These are phyloP conservation scores for Cybosia mesomella DNA, from an alignment of 2,888 invertebrate species.

Conservation along the genomic window DNA sequence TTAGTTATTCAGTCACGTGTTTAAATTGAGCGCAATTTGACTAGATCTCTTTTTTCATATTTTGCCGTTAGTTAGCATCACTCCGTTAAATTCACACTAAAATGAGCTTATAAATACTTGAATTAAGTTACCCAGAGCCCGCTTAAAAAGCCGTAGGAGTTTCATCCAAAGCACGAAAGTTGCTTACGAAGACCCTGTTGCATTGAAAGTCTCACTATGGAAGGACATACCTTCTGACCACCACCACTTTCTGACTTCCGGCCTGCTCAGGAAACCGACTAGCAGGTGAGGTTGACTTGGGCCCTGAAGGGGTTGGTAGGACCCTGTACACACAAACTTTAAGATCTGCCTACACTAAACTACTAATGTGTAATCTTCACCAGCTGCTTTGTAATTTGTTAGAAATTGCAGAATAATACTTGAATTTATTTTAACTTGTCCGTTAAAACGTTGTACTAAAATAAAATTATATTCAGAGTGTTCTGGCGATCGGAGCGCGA, in stretches of 20 bases:
- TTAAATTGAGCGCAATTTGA: conserved; percentile 34
- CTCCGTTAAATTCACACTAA: conserved; percentile 34
- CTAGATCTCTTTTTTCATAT: conserved; percentile 37
- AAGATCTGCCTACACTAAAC: neutral
- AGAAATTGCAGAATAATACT: neutral
- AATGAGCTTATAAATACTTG: conserved; percentile 30
- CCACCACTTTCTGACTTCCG: too few relatives aligned
- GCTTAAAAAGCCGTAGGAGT: too few relatives aligned
- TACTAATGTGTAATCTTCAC: neutral
- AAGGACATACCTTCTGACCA: too few relatives aligned
- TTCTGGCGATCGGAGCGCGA: conserved; percentile 17
- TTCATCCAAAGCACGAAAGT: too few relatives aligned
- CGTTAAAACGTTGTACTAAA: conserved; percentile 3
- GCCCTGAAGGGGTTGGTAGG: too few relatives aligned
- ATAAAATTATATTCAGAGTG: conserved; percentile 15
- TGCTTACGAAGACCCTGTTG: too few relatives aligned
- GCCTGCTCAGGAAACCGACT: too few relatives aligned
- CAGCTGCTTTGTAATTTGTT: neutral
- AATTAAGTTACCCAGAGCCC: neutral
- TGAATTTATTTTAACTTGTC: neutral
- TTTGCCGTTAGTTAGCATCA: conserved; percentile 21
- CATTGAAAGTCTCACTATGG: too few relatives aligned
- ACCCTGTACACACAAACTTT: too few relatives aligned
- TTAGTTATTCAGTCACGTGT: conserved; percentile 30
- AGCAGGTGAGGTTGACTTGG: too few relatives aligned